Evolutionary conservation across 1,140 invertebrate species (phyloP).

Genomic region (Paramacrobiotus metropolitanus): DNA sequence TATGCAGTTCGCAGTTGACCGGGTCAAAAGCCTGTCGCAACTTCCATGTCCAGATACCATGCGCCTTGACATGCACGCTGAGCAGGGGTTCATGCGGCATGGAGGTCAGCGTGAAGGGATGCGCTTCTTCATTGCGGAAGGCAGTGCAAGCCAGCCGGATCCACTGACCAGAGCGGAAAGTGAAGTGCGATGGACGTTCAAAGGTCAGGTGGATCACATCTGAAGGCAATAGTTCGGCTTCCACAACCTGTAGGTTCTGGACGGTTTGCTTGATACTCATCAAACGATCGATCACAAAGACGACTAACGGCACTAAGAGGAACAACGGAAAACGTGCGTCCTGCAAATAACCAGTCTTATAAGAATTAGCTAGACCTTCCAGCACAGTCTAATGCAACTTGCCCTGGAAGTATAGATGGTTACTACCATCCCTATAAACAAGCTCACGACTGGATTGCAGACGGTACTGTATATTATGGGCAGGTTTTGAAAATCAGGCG

Average conservation of each 20-base stretch:
- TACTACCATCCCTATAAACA: too few relatives aligned
- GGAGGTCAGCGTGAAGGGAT: conserved; percentile 92
- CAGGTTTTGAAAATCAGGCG: too few relatives aligned
- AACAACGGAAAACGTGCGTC: conserved; percentile 73
- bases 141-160: conserved; percentile 75
- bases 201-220: conserved; percentile 35
- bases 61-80: conserved; percentile 90
- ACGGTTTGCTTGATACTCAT: conserved; percentile 25
- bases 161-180: conserved; percentile 70
- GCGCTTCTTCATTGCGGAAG: conserved; percentile 74
- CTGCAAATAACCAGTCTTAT: too few relatives aligned
- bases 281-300: conserved; percentile 23
- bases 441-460: too few relatives aligned
- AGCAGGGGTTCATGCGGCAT: conserved; percentile 92
- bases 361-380: too few relatives aligned
- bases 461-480: too few relatives aligned
- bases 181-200: conserved; percentile 68
- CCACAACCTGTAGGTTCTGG: conserved; percentile 71
- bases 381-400: neutral
- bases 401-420: neutral
- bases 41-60: conserved; percentile 98
- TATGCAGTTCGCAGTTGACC: too few relatives aligned
- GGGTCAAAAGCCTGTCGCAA: conserved; percentile 37
- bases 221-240: conserved; percentile 84
- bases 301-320: conserved; percentile 62